Evolutionary conservation across 1,140 invertebrate genomes (phyloP), one percentile per base, ranked within the genome.

Genomic region (Diploscapter pachys): DNA sequence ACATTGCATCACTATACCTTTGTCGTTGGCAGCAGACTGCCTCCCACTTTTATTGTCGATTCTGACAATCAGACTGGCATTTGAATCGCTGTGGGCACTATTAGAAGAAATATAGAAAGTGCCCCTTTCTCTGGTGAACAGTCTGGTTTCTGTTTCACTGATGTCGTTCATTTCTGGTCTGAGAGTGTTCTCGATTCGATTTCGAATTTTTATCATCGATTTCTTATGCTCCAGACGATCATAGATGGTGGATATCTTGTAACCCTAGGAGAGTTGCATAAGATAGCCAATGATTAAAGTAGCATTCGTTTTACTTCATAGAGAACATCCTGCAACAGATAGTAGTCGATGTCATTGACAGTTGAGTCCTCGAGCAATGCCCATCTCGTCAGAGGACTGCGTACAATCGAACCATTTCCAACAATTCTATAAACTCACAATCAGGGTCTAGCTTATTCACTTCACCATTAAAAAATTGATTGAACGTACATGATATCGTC

Each of bases 301-400:
- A 31, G 31, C 31, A 31, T 31, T 31, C 31, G 31, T 9, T 13
- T 66, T 57, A 78, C 77, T 11, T 79, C 68, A 64, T 79, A 76
- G 48, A 79, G 72, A 52, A 79, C 63, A 52, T 79, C 77, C 53
- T 79, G 78, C 2, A 79, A 66, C 11, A 79, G 78, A n/a, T 6
- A 50, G 61, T 78, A 79, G 54, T 79, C 78, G 31, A 76, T 9
- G n/a, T 65, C 8, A 3, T 69, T 51, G 3, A 51, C 55, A 52
- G 53, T 69, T 31, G 52, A 57, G 64, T 74, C 51, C 8, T 74
- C 57, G n/a, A 74, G 13, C 11, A 74, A 52, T 57, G 64, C 54
- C 73, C 73, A 74, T 54, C 64, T 64, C 3, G 63, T 67, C 53
- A 56, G 53, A 2, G 73, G 56, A 9, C 73, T 74, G 54, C 73